A percentile compares a stretch with the other conserved stretches of the same genome.
Evolutionary conservation across 1,140 invertebrate species (phyloP).

Genomic region (Rhizoglyphus robini): DNA sequence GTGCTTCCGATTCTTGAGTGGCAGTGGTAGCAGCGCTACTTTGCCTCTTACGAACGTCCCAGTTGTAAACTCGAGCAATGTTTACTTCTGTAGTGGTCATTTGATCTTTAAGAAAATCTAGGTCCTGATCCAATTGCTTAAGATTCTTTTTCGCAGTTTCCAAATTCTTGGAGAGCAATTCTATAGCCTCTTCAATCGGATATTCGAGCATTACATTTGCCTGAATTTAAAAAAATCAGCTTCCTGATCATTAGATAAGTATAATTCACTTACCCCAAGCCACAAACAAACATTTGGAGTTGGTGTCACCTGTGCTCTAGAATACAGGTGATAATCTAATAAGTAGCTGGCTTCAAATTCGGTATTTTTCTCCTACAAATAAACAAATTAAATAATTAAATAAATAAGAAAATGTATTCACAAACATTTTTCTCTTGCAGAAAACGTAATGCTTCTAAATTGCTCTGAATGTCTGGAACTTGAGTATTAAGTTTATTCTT

Average conservation of each 20-base stretch:
- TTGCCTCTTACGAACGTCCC: conserved; percentile 71
- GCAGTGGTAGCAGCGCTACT: too few relatives aligned
- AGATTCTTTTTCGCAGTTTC: conserved; percentile 70
- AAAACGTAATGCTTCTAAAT: conserved; percentile 79
- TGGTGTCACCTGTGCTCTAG: conserved; percentile 69
- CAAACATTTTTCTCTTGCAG: conserved; percentile 37
- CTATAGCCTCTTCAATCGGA: conserved; percentile 75
- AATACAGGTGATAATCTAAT: conserved; percentile 86
- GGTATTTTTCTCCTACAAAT: conserved; percentile 34
- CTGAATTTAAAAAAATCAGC: conserved; percentile 29
- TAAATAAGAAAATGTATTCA: conserved; percentile 2
- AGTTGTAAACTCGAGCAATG: conserved; percentile 89
- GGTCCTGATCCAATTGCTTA: conserved; percentile 69
- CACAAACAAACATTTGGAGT: conserved; percentile 91
- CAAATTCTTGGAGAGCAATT: conserved; percentile 72
- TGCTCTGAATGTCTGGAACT: conserved; percentile 81
- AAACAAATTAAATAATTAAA: conserved; percentile 12
- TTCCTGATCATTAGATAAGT: not conserved
- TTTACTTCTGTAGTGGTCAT: conserved; percentile 90
- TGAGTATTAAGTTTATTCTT: conserved; percentile 64
- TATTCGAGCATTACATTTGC: conserved; percentile 99
- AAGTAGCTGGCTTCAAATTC: conserved; percentile 77
- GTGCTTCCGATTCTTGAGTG: too few relatives aligned
- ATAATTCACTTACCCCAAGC: conserved; percentile 54
- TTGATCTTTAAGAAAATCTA: conserved; percentile 84